Percentiles rank a stretch among this genome's conserved stretches.
phyloP scores from a whole-genome alignment of 1,140 invertebrate genomes.

The Neuroterus valhalla region DNA sequence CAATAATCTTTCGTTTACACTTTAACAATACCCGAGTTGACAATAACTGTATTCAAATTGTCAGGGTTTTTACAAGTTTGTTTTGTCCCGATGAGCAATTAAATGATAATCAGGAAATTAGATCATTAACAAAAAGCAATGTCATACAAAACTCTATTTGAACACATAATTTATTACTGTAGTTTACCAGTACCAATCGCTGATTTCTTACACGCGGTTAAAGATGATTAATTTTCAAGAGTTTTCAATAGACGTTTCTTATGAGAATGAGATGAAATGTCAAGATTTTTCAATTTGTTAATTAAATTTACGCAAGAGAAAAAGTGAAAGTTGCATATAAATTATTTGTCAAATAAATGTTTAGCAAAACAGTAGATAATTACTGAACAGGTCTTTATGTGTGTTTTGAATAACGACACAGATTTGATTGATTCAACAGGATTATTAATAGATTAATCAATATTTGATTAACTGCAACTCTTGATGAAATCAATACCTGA shows the following conservation, averaged over 20 bases:
- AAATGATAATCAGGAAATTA: conserved; percentile 5
- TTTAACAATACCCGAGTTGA: background rate
- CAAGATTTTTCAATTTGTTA: background rate
- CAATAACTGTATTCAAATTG: background rate
- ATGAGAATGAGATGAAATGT: background rate
- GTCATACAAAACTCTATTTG: background rate
- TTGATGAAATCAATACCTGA: conserved; percentile 1
- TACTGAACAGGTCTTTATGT: conserved; percentile 6
- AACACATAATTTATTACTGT: too few relatives aligned
- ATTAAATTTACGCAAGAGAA: background rate
- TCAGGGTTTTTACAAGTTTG: background rate
- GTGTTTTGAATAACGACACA: background rate
- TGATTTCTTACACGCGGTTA: too few relatives aligned
- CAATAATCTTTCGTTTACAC: conserved; percentile 9
- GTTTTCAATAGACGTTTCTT: background rate
- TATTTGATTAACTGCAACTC: background rate
- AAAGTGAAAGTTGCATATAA: conserved; percentile 21
- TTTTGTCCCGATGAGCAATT: background rate
- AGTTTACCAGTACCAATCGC: too few relatives aligned
- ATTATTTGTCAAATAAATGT: conserved; percentile 14
- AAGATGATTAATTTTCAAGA: background rate
- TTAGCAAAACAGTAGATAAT: background rate
- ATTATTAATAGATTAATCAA: background rate
- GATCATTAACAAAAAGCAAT: background rate
- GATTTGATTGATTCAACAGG: background rate